A percentile compares a stretch with the other conserved stretches of the same genome.
These are phyloP conservation scores for Eueides isabella DNA, from an alignment of 1,140 invertebrate species.

Conservation along the genomic window DNA sequence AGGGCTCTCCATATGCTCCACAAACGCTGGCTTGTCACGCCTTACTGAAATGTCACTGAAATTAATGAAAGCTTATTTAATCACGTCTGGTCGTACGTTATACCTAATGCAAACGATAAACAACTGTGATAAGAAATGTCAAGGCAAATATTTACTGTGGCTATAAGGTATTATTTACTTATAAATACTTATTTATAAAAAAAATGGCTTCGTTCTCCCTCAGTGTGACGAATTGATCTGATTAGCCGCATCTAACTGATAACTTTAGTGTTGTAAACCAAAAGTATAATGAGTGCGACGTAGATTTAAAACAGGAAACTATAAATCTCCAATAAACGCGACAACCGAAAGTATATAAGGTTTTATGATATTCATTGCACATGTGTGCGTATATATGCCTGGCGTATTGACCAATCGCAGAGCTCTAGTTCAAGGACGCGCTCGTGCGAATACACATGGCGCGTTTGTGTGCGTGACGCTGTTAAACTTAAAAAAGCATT, in stretches of 20 bases:
- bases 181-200: not conserved
- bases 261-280: conserved; percentile 22
- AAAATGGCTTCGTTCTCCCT: not conserved
- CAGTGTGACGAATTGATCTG: conserved; percentile 35
- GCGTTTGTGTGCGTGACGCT: conserved; percentile 13
- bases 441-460: conserved; percentile 14
- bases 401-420: conserved; percentile 30
- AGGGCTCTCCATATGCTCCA: conserved; percentile 9
- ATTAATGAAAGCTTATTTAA: conserved; percentile 15
- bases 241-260: conserved; percentile 27
- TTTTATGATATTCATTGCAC: conserved; percentile 28
- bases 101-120: not conserved
- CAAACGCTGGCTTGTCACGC: conserved; percentile 13
- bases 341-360: conserved; percentile 31
- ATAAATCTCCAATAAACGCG: conserved; percentile 38
- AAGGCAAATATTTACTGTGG: conserved; percentile 5
- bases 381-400: conserved; percentile 24
- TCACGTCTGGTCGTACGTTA: not conserved
- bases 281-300: conserved; percentile 31
- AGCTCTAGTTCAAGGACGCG: conserved; percentile 41
- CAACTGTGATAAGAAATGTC: not conserved
- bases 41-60: conserved; percentile 17
- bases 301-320: conserved; percentile 34
- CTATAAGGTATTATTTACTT: not conserved
- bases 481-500: conserved; percentile 31